Evolutionary conservation across 2,797 vertebrate species (phyloP).

Genomic region (Phoeniculus purpureus): DNA sequence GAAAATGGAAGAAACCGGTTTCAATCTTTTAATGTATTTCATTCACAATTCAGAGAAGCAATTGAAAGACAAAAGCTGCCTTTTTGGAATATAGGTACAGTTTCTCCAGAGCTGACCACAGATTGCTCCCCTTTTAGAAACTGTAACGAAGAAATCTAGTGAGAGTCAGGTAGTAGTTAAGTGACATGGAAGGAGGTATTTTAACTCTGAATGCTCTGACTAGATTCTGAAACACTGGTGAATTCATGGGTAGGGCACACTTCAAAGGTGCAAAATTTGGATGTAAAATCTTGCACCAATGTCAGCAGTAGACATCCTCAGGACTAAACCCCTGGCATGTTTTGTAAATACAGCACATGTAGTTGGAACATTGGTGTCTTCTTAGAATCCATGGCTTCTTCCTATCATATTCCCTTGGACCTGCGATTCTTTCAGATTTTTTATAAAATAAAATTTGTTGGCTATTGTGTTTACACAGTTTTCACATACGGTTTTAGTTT

Average conservation of each 20-base stretch:
- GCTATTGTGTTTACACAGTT: neutral
- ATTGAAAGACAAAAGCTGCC: neutral
- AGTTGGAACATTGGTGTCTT: neutral
- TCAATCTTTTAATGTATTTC: neutral
- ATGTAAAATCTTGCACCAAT: neutral
- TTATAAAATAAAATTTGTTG: neutral
- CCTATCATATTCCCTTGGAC: neutral
- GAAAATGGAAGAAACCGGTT: neutral
- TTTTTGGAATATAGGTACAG: neutral
- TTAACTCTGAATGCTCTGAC: neutral
- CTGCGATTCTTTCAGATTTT: neutral
- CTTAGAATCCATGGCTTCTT: neutral
- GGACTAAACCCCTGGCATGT: accelerated
- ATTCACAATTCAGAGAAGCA: neutral
- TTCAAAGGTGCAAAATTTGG: neutral
- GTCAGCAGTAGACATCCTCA: neutral
- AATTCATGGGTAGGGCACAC: neutral
- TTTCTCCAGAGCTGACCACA: neutral
- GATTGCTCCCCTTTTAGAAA: neutral
- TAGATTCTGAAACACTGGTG: neutral
- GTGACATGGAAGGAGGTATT: neutral
- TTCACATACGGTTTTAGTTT: accelerated
- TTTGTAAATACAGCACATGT: neutral
- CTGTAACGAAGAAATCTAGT: accelerated
- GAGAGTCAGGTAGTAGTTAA: neutral